Evolutionary conservation across 2,888 invertebrate species (phyloP).

Genomic region (Pedicia rivosa): DNA sequence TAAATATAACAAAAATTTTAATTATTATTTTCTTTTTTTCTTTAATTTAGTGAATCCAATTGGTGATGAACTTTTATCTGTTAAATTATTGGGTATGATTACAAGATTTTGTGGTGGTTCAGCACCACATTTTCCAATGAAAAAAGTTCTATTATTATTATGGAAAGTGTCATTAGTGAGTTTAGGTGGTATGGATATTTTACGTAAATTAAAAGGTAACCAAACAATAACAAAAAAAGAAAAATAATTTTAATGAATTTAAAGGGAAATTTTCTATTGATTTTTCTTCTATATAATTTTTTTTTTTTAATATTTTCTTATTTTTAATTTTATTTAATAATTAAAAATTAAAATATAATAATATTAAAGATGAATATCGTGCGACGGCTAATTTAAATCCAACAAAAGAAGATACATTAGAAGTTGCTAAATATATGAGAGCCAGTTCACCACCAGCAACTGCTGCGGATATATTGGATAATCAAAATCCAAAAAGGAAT

Average conservation of each 20-base stretch:
- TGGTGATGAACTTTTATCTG: slow-evolving; percentile 71
- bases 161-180: slow-evolving; percentile 93
- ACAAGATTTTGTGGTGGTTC: slow-evolving; percentile 91
- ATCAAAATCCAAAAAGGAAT: slow-evolving; percentile 64
- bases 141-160: slow-evolving; percentile 83
- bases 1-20: neutral
- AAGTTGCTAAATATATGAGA: slow-evolving; percentile 85
- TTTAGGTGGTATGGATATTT: slow-evolving; percentile 76
- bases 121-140: slow-evolving; percentile 96
- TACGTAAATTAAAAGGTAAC: slow-evolving; percentile 57
- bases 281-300: neutral
- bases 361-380: slow-evolving; percentile 36
- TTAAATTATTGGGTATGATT: slow-evolving; percentile 89
- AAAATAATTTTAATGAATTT: neutral
- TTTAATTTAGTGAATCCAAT: slow-evolving; percentile 22
- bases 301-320: neutral
- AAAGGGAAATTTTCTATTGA: neutral
- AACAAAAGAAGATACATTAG: slow-evolving; percentile 81
- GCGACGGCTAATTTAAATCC: slow-evolving; percentile 54
- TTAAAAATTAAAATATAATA: neutral
- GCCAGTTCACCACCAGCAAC: slow-evolving; percentile 91
- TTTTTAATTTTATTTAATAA: neutral
- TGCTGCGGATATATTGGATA: slow-evolving; percentile 75
- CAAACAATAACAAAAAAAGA: neutral
- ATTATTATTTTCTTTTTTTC: slow-evolving; percentile 5